These are phyloP conservation scores for Metaphire vulgaris DNA, from an alignment of 1,140 invertebrate genomes.

Conservation along the genomic window DNA sequence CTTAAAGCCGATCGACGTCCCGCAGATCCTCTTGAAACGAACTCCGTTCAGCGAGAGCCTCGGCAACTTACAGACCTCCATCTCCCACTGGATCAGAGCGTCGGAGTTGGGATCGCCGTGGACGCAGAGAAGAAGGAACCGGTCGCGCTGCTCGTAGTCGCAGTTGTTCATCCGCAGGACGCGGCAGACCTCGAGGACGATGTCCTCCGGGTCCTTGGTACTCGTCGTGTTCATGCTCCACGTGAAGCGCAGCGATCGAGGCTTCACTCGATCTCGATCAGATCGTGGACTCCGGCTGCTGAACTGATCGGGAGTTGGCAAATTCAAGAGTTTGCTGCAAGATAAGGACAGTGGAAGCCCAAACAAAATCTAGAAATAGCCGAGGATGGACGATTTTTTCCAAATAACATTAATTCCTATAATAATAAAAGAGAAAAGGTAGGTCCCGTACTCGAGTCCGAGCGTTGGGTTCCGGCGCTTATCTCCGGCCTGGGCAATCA, in stretches of 20 bases:
- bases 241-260: constrained; percentile 91
- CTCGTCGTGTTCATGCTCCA: constrained; percentile 99
- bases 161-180: constrained; percentile 96
- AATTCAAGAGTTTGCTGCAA: not conserved
- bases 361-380: not conserved
- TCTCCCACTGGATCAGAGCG: constrained; percentile 99
- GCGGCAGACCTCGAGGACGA: constrained; percentile 97
- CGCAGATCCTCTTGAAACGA: constrained; percentile 96
- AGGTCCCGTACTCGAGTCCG: not conserved
- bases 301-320: not conserved
- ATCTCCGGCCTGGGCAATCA: not conserved
- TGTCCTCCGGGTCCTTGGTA: constrained; percentile 94
- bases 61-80: constrained; percentile 97
- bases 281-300: not conserved
- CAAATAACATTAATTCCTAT: not conserved
- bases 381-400: not conserved
- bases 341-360: no score
- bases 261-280: constrained; percentile 58
- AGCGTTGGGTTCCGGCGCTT: not conserved
- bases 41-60: constrained; percentile 96
- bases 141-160: constrained; percentile 97
- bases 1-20: constrained; percentile 99
- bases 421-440: not conserved
- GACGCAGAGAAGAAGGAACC: constrained; percentile 92
- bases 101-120: constrained; percentile 65